Evolutionary conservation across 2,113 vertebrate species (phyloP).

Genomic region (Phalacrocorax carbo): DNA sequence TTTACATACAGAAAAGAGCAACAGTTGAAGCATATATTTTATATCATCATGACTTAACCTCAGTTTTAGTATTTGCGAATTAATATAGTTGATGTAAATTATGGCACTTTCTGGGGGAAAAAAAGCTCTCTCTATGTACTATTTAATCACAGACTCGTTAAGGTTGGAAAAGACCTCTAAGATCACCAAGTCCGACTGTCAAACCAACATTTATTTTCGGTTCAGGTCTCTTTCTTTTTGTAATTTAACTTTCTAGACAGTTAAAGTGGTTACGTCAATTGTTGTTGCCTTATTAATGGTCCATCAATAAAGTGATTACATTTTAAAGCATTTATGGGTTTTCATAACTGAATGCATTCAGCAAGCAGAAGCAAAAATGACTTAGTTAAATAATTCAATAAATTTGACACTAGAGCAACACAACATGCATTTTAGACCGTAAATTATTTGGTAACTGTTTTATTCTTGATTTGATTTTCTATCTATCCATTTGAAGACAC

Average conservation of each 20-base stretch:
- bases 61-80: not conserved
- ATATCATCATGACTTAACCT: not conserved
- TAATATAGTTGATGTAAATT: not conserved
- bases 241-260: not conserved
- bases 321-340: not conserved
- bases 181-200: too few species aligned
- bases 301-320: not conserved
- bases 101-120: not conserved
- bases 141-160: not conserved
- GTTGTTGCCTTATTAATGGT: not conserved
- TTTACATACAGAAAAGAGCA: not conserved
- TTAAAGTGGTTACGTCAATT: not conserved
- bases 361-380: not conserved
- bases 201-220: not conserved
- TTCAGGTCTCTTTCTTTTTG: not conserved
- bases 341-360: not conserved
- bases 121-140: too few species aligned
- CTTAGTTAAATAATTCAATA: not conserved
- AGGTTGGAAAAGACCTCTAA: too few species aligned
- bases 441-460: not conserved
- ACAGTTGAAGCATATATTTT: not conserved
- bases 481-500: not conserved
- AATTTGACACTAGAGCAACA: not conserved
- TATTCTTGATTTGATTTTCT: not conserved
- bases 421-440: not conserved